Percentiles rank a stretch among this genome's conserved stretches.
phyloP scores from a whole-genome alignment of 1,140 invertebrate species.

The Drosophila tristis region DNA sequence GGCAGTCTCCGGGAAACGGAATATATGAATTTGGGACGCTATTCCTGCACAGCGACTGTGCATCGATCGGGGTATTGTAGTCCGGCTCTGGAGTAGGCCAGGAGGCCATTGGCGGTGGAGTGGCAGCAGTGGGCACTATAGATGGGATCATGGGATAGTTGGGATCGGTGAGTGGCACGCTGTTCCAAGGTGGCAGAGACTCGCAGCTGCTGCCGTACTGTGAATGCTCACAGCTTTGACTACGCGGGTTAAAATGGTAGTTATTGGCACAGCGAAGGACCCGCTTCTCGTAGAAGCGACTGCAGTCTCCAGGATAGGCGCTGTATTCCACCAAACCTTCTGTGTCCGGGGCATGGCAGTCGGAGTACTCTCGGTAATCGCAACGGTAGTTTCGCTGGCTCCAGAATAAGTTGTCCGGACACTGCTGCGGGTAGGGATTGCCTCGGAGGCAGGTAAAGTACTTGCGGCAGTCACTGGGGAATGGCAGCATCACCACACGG shows the following conservation, averaged over 20 bases:
- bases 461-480: slow-evolving; percentile 56
- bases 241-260: slow-evolving; percentile 31
- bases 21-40: slow-evolving; percentile 33
- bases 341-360: slow-evolving; percentile 10
- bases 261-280: slow-evolving; percentile 26
- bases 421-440: slow-evolving; percentile 19
- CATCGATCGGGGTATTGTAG: slow-evolving; percentile 21
- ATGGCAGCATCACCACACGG: slow-evolving; percentile 39
- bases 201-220: slow-evolving; percentile 10
- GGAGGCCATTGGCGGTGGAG: slow-evolving; percentile 19
- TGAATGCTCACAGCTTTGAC: slow-evolving; percentile 32
- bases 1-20: slow-evolving; percentile 65
- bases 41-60: slow-evolving; percentile 13
- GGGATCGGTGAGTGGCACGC: neutral
- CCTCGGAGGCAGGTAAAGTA: slow-evolving; percentile 54
- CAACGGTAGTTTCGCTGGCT: slow-evolving; percentile 56
- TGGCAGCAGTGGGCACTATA: slow-evolving; percentile 41
- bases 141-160: neutral
- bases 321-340: slow-evolving; percentile 14
- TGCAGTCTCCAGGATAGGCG: slow-evolving; percentile 48
- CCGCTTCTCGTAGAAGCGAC: slow-evolving; percentile 36
- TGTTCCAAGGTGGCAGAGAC: neutral
- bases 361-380: slow-evolving; percentile 46
- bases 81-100: neutral
- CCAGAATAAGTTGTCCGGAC: slow-evolving; percentile 61